These are phyloP conservation scores for Miniopterus natalensis DNA, from an alignment of 2,113 vertebrate genomes.

Conservation along the genomic window DNA sequence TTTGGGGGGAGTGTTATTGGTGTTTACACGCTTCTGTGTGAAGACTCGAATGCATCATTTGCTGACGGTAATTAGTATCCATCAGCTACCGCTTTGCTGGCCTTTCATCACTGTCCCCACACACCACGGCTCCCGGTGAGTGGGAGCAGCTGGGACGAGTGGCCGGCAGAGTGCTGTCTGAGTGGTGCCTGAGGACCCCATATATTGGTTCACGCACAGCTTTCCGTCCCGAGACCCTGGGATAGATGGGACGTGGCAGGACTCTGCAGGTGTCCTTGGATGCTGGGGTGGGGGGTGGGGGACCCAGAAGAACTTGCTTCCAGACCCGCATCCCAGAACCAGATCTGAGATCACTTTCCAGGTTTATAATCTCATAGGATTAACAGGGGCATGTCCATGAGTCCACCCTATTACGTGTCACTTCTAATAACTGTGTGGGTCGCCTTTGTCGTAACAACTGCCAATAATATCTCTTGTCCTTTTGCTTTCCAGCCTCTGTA, in stretches of 20 bases:
- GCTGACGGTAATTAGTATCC: background rate
- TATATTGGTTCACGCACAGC: background rate
- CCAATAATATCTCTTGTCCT: background rate
- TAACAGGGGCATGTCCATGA: rapidly evolving
- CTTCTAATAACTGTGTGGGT: background rate
- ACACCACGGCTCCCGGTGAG: rapidly evolving
- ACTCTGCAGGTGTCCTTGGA: background rate
- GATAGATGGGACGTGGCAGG: rapidly evolving
- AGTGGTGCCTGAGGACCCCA: background rate
- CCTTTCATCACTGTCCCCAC: background rate
- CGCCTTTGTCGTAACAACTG: background rate
- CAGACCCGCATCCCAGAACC: background rate
- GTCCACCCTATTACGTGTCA: background rate
- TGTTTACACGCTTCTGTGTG: background rate
- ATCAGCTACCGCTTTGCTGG: background rate
- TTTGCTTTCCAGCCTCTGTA: constrained; percentile 93
- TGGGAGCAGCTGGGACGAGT: background rate
- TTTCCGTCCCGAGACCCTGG: background rate
- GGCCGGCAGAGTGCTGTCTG: background rate
- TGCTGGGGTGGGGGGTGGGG: rapidly evolving
- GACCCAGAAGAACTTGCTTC: background rate
- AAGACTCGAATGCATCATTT: background rate
- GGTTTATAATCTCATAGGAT: background rate
- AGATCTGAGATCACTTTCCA: background rate
- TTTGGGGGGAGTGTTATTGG: too few relatives aligned